These are phyloP conservation scores for Ametastegia equiseti DNA, from an alignment of 2,888 invertebrate species.

Conservation along the genomic window DNA sequence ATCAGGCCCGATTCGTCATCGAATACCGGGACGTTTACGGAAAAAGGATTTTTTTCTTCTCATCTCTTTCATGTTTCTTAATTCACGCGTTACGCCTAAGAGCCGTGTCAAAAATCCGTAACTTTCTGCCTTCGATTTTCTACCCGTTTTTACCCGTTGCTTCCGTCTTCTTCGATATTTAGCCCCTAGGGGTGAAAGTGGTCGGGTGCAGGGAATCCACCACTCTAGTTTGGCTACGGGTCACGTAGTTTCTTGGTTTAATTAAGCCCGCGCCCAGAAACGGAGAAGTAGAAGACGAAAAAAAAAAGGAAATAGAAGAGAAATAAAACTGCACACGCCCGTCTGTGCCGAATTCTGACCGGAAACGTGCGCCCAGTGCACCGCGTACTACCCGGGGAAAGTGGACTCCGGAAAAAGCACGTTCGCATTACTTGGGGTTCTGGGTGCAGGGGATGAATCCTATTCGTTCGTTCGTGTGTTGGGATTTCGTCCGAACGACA, in stretches of 20 bases:
- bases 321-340: background rate
- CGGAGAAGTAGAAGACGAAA: too few relatives aligned
- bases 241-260: constrained; percentile 32
- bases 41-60: background rate
- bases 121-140: background rate
- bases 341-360: constrained; percentile 21
- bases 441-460: background rate
- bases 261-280: constrained; percentile 3
- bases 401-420: background rate
- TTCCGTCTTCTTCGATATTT: background rate
- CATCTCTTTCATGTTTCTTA: background rate
- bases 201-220: background rate
- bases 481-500: background rate
- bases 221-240: constrained; percentile 4
- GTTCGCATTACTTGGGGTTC: background rate
- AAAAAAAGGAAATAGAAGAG: background rate
- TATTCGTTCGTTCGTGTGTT: background rate
- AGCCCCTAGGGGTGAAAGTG: background rate
- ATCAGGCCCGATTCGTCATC: background rate
- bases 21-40: background rate
- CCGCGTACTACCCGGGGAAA: background rate
- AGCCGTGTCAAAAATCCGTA: too few relatives aligned
- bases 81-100: too few relatives aligned
- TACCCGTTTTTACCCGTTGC: background rate
- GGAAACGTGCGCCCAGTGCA: background rate